Evolutionary conservation across 1,140 invertebrate species (phyloP), one percentile per base, ranked within the genome.

Genomic region (Elysia chlorotica): DNA sequence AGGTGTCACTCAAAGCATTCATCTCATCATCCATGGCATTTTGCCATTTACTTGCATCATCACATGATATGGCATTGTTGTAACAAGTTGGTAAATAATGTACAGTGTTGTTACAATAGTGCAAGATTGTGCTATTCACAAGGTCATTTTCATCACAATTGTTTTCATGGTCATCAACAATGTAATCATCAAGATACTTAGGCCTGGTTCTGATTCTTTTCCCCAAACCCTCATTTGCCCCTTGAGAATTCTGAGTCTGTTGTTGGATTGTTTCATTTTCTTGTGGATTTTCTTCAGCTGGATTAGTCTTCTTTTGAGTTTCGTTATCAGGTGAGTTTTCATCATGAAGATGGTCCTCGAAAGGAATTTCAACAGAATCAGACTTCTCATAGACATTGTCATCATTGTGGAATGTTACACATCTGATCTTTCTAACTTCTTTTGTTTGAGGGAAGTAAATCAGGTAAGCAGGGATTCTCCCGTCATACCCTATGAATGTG

Each of bases 11-110:
- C 25, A 82, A 74, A 23, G 81, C 68, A 23, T 81, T 37, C 10
- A 87, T 77, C 80, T 88, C 85, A 31, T 80, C 81, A 19, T 82
- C 37, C 67, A 87, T 87, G 25, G 87, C 88, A 48, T 73, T 76
- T 69, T 23, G 35, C 14, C 37, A 69, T 41, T 54, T 73, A 31
- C 86, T 56, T 31, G 87, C 83, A 73, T 88, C 84, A 25, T 81
- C 37, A 14, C 76, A 67, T 30, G 77, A 65, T 48, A 48, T 48
- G 41, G 41, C 41, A 48, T 48, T 48, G n/a, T 48, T 48, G 41
- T 48, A 48, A n/a, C 41, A 48, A 48, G 41, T 48, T 14, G 41
- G 41, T 48, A 48, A 14, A 5, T 67, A 41, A 53, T 30, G 65
- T 19, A 67, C 31, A 28, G 23, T 28, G 5, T 6, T 14, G 23